These are phyloP conservation scores for Ctenicera cuprea DNA, from an alignment of 2,888 invertebrate species.

Conservation along the genomic window DNA sequence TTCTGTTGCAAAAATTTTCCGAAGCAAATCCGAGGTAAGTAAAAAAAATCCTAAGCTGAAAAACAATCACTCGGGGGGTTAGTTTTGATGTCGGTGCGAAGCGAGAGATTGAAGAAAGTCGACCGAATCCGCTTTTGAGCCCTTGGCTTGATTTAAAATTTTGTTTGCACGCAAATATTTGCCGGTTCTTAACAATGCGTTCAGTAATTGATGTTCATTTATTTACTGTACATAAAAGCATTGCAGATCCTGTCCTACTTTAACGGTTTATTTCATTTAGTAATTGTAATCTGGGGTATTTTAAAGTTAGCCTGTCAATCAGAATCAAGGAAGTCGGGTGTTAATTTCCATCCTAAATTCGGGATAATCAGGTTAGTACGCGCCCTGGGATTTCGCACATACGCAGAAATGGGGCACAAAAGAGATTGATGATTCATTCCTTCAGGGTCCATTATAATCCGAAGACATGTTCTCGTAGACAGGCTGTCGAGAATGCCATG, in stretches of 20 bases:
- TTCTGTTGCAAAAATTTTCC: no score
- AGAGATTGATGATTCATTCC: slow-evolving; percentile 31
- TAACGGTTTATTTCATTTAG: not conserved
- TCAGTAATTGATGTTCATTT: not conserved
- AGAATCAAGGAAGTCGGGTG: not conserved
- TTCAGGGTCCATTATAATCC: slow-evolving; percentile 30
- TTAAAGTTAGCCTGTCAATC: not conserved
- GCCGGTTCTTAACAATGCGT: not conserved
- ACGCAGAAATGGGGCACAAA: slow-evolving; percentile 20
- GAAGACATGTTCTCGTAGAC: slow-evolving; percentile 20
- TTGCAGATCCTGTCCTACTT: not conserved
- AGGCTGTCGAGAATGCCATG: slow-evolving; percentile 24
- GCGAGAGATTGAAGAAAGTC: slow-evolving; percentile 3
- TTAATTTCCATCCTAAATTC: slow-evolving; percentile 15
- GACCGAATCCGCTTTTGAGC: not conserved
- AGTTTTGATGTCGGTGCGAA: not conserved
- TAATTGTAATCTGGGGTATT: no score
- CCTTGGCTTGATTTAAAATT: not conserved
- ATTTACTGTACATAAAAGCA: not conserved
- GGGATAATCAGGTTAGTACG: slow-evolving; percentile 12
- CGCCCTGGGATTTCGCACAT: slow-evolving; percentile 10
- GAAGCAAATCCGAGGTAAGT: not conserved
- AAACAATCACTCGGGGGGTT: slow-evolving; percentile 17
- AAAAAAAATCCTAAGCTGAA: slow-evolving; percentile 5
- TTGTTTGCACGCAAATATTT: slow-evolving; percentile 6